Evolutionary conservation across 2,113 vertebrate species (phyloP).

Genomic region (Notarius quadriscutis): DNA sequence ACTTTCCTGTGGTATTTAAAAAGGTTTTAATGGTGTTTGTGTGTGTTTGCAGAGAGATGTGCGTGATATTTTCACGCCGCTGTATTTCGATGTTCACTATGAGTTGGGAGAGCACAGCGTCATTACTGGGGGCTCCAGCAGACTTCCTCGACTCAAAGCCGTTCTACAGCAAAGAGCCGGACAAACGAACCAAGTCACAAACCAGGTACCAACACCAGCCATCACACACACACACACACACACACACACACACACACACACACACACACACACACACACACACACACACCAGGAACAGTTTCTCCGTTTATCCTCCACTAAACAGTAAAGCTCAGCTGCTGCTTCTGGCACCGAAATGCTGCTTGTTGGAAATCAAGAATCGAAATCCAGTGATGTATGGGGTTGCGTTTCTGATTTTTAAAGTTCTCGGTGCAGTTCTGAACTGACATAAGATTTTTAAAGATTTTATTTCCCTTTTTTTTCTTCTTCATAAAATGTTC

Average conservation of each 20-base stretch:
- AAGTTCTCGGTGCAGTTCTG: background rate
- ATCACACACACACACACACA: background rate
- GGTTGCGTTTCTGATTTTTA: background rate
- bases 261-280: background rate
- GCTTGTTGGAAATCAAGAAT: background rate
- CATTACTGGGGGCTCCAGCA: constrained; percentile 58
- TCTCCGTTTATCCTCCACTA: background rate
- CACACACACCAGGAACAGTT: background rate
- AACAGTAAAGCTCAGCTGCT: background rate
- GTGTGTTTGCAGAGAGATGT: constrained; percentile 81
- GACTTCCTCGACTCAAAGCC: constrained; percentile 80
- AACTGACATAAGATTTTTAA: background rate
- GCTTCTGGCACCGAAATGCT: background rate
- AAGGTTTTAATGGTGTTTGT: background rate
- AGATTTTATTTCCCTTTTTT: background rate
- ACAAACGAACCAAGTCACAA: constrained; percentile 73
- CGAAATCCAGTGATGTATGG: too few relatives aligned
- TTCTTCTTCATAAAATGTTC: background rate
- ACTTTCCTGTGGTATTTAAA: background rate
- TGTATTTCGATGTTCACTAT: constrained; percentile 84
- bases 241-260: background rate
- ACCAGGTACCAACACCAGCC: constrained; percentile 66
- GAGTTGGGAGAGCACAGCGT: constrained; percentile 73
- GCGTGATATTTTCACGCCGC: constrained; percentile 86
- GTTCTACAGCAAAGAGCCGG: constrained; percentile 83